Percentiles rank a stretch among this genome's conserved stretches.
Evolutionary conservation across 1,140 invertebrate species (phyloP).

Genomic region (Aphaenogaster rudis): DNA sequence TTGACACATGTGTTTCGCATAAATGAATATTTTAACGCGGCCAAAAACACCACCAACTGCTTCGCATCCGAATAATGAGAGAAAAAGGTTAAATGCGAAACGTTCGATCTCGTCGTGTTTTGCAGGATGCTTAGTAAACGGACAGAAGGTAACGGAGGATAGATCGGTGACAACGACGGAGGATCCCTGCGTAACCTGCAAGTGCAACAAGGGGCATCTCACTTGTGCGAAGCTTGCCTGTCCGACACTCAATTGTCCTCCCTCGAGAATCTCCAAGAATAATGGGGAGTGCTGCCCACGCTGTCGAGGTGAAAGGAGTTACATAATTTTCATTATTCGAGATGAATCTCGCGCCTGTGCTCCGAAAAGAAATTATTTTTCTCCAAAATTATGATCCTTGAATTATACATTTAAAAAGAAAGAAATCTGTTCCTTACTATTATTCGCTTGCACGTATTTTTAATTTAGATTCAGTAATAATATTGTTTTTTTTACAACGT

Average conservation of each 20-base stretch:
- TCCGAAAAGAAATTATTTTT: constrained; percentile 6
- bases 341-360: neutral
- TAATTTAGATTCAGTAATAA: constrained; percentile 1
- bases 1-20: neutral
- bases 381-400: neutral
- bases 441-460: neutral
- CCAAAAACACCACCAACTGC: neutral
- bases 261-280: constrained; percentile 89
- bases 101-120: neutral
- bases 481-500: neutral
- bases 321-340: constrained; percentile 78
- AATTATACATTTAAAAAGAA: neutral
- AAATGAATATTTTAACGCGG: neutral
- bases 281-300: constrained; percentile 94
- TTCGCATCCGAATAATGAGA: neutral
- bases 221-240: constrained; percentile 95
- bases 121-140: constrained; percentile 93
- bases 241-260: constrained; percentile 93
- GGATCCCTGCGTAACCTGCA: constrained; percentile 95
- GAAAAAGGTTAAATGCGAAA: neutral
- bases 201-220: constrained; percentile 91
- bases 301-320: constrained; percentile 90
- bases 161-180: constrained; percentile 92
- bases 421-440: neutral
- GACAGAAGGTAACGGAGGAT: constrained; percentile 90